These are phyloP conservation scores for Aphidius ervi DNA, from an alignment of 1,140 invertebrate genomes.

Conservation along the genomic window DNA sequence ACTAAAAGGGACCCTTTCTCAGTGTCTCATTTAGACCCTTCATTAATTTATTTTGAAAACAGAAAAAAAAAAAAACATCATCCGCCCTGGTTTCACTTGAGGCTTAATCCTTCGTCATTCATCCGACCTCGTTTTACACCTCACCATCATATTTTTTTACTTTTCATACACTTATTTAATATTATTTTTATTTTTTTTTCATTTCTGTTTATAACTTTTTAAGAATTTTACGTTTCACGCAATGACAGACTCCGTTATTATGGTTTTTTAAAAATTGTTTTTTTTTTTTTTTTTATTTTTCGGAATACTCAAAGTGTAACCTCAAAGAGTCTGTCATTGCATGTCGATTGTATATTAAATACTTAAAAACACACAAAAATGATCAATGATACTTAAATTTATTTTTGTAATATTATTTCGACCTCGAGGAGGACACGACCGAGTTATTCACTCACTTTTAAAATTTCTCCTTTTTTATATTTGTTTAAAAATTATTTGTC, in stretches of 20 bases:
- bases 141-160: neutral
- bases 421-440: slow-evolving; percentile 8
- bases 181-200: slow-evolving; percentile 12
- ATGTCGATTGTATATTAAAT: slow-evolving; percentile 8
- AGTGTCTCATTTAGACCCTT: slow-evolving; percentile 14
- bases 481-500: too few relatives aligned
- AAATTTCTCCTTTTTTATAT: slow-evolving; percentile 9
- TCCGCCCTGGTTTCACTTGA: slow-evolving; percentile 6
- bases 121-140: slow-evolving; percentile 11
- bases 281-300: neutral
- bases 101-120: slow-evolving; percentile 25
- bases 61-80: neutral
- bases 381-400: too few relatives aligned
- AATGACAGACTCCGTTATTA: neutral
- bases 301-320: too few relatives aligned
- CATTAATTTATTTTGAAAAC: neutral
- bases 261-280: neutral
- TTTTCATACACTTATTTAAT: neutral
- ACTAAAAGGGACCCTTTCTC: too few relatives aligned
- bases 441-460: slow-evolving; percentile 2
- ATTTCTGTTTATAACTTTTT: neutral
- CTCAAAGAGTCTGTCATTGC: slow-evolving; percentile 2
- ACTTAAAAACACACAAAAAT: too few relatives aligned
- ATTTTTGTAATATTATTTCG: too few relatives aligned
- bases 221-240: slow-evolving; percentile 12